Conservation (phyloP, 2,888 invertebrate species). For the Sthenelais limicola region DNA sequence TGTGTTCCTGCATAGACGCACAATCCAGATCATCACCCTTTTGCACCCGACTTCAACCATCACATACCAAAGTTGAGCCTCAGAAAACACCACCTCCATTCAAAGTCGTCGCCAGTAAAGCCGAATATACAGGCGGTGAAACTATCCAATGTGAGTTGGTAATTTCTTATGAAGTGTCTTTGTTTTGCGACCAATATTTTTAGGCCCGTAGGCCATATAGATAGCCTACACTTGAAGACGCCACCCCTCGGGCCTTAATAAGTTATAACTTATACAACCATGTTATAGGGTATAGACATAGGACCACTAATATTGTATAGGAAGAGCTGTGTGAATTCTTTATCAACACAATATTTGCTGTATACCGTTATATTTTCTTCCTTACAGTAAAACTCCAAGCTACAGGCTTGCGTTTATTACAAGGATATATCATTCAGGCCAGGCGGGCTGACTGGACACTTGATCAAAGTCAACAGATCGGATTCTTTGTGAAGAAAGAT, state of each 20-base stretch:
- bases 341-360: not conserved
- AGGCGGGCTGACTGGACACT: conserved; percentile 42
- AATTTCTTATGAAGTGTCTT: not conserved
- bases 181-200: not conserved
- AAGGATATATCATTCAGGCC: conserved; percentile 50
- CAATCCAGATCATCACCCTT: too few species aligned
- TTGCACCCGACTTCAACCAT: too few species aligned
- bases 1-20: too few species aligned
- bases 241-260: not conserved
- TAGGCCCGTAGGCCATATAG: not conserved
- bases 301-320: not conserved
- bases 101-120: not conserved
- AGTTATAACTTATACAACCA: not conserved
- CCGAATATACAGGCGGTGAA: conserved; percentile 18
- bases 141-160: conserved; percentile 6
- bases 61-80: too few species aligned
- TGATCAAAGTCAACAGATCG: conserved; percentile 41
- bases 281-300: too few species aligned
- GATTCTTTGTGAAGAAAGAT: conserved; percentile 40
- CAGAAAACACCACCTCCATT: conserved; percentile 26
- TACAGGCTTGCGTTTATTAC: conserved; percentile 26
- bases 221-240: not conserved
- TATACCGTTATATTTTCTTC: not conserved
- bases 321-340: not conserved
- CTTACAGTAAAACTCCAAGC: conserved; percentile 44